A percentile compares a stretch with the other conserved stretches of the same genome.
Conservation (phyloP, 2,797 vertebrate genomes). For the Bovichtus diacanthus region DNA sequence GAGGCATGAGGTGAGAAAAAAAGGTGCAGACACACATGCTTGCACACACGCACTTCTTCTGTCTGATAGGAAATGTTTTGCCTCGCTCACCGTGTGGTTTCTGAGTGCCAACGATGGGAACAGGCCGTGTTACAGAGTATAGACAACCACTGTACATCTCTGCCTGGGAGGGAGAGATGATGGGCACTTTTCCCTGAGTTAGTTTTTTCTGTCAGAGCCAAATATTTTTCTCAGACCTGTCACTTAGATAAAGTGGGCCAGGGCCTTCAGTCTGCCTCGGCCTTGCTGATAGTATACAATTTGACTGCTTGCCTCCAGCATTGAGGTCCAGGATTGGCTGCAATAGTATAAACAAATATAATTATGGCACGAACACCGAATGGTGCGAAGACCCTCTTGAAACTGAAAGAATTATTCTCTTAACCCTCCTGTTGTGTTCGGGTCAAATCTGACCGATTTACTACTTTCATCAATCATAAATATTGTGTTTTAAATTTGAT, state of each 20-base stretch:
- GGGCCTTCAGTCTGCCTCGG: constrained; percentile 29
- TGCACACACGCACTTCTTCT: constrained; percentile 2
- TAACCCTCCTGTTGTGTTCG: too few relatives aligned
- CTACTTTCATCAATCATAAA: too few relatives aligned
- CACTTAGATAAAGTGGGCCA: constrained; percentile 47
- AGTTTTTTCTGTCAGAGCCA: constrained; percentile 51
- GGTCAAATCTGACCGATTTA: too few relatives aligned
- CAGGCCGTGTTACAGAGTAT: constrained; percentile 21
- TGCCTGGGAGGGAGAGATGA: constrained; percentile 12
- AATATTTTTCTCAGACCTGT: constrained; percentile 54
- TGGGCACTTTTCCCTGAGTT: constrained; percentile 37
- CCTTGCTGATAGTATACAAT: not conserved
- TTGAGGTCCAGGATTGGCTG: not conserved
- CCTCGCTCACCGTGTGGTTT: constrained; percentile 56
- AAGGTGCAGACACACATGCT: constrained; percentile 18
- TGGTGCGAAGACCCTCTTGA: too few relatives aligned
- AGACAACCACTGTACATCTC: constrained; percentile 42
- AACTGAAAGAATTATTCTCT: too few relatives aligned
- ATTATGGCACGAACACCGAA: too few relatives aligned
- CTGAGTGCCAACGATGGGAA: constrained; percentile 50
- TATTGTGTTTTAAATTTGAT: too few relatives aligned
- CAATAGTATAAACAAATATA: too few relatives aligned
- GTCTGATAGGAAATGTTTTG: constrained; percentile 68
- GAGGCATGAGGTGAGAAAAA: constrained; percentile 41
- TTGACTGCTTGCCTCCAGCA: not conserved